phyloP scores from a whole-genome alignment of 1,140 invertebrate species.

The Phymorhynchus buccinoides region DNA sequence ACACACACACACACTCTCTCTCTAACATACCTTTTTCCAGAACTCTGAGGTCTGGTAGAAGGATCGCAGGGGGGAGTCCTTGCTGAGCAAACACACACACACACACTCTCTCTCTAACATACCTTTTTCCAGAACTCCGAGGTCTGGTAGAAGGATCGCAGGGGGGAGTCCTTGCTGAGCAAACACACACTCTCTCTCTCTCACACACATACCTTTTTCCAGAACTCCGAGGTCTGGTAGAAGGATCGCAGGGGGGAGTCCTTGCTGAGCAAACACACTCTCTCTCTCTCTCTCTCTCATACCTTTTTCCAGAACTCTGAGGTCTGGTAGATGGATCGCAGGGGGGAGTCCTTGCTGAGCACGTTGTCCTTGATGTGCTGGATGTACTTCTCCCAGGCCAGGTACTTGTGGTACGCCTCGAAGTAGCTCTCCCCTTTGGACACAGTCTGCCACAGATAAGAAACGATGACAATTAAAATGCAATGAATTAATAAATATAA shows the following conservation, averaged over 20 bases:
- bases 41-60: no score
- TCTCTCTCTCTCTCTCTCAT: neutral
- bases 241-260: slow-evolving; percentile 57
- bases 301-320: slow-evolving; percentile 69
- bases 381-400: slow-evolving; percentile 64
- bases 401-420: slow-evolving; percentile 64
- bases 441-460: slow-evolving; percentile 64
- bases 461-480: no score
- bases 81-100: no score
- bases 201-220: slow-evolving; percentile 59
- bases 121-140: slow-evolving; percentile 69
- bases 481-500: no score
- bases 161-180: slow-evolving; percentile 50
- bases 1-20: no score
- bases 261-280: slow-evolving; percentile 30
- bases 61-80: no score
- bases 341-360: slow-evolving; percentile 51
- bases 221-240: slow-evolving; percentile 69
- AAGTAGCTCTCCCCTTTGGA: slow-evolving; percentile 66
- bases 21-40: no score
- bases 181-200: neutral
- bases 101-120: no score
- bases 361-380: slow-evolving; percentile 48
- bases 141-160: slow-evolving; percentile 62
- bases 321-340: slow-evolving; percentile 63